A percentile compares a stretch with the other conserved stretches of the same genome.
These are phyloP conservation scores for Budorcas taxicolor DNA, from an alignment of 2,113 vertebrate genomes.

Conservation along the genomic window DNA sequence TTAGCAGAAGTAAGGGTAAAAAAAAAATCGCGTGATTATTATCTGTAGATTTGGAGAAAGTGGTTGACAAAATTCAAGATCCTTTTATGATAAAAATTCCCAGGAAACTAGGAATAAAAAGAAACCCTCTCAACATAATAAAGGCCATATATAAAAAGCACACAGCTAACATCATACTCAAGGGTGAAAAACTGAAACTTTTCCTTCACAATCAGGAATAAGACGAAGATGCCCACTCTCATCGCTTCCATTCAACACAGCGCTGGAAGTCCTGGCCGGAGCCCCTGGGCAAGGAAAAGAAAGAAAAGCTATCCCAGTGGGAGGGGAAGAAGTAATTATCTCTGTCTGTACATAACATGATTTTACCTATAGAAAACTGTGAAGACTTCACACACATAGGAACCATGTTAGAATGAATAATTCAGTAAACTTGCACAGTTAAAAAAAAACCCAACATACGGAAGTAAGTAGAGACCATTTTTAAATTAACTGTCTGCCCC, in stretches of 20 bases:
- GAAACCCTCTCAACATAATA: background rate
- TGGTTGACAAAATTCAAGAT: background rate
- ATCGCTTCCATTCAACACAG: fast-evolving
- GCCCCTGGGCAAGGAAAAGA: background rate
- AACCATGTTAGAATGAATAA: no score
- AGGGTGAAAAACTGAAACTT: background rate
- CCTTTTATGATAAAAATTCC: background rate
- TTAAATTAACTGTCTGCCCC: background rate
- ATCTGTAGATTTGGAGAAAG: background rate
- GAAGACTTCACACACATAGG: background rate
- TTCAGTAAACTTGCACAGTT: background rate
- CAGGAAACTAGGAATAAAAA: background rate
- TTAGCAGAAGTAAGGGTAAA: background rate
- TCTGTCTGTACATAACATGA: background rate
- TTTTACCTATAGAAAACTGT: background rate
- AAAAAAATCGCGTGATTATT: background rate
- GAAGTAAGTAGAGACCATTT: background rate
- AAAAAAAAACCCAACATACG: background rate
- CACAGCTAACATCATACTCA: background rate
- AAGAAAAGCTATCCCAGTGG: no score
- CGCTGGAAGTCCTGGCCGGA: fast-evolving
- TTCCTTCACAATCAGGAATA: no score
- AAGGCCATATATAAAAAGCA: background rate
- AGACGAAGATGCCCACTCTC: background rate
- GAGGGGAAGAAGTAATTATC: background rate